Evolutionary conservation across 2,888 invertebrate species (phyloP).

Genomic region (Mimas tiliae): DNA sequence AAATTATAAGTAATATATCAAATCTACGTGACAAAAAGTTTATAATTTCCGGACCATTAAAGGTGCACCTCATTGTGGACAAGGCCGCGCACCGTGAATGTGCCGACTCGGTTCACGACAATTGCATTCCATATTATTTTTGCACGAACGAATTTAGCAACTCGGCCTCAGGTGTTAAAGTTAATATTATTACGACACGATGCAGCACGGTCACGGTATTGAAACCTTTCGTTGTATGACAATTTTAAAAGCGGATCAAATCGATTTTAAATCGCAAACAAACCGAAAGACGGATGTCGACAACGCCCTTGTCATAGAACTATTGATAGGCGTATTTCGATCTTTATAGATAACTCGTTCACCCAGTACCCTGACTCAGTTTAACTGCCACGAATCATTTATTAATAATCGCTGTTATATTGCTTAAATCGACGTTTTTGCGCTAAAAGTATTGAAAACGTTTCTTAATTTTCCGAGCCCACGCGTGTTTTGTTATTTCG

Average conservation of each 20-base stretch:
- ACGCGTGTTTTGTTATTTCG: conserved; percentile 10
- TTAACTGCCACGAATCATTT: conserved; percentile 1
- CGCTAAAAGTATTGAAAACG: conserved; percentile 1
- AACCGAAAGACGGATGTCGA: conserved; percentile 71
- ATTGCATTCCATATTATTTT: conserved; percentile 71
- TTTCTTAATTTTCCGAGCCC: conserved; percentile 9
- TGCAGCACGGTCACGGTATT: conserved; percentile 37
- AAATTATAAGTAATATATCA: conserved; percentile 47
- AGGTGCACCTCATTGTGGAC: conserved; percentile 64
- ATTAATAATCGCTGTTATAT: neutral
- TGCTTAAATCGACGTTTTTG: neutral
- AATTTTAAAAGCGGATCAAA: conserved; percentile 77
- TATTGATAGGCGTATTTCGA: conserved; percentile 26
- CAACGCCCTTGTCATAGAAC: conserved; percentile 72
- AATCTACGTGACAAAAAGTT: conserved; percentile 65
- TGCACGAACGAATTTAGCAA: conserved; percentile 65
- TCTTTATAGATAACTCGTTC: conserved; percentile 9
- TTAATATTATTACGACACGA: conserved; percentile 55
- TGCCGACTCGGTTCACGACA: conserved; percentile 64
- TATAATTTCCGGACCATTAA: conserved; percentile 78
- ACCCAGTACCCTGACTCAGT: conserved; percentile 8
- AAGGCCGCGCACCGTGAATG: conserved; percentile 74
- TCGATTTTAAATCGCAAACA: conserved; percentile 68
- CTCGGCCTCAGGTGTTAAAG: conserved; percentile 60
- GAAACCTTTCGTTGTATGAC: conserved; percentile 60